A percentile compares a stretch with the other conserved stretches of the same genome.
Evolutionary conservation across 2,888 invertebrate species (phyloP).

Genomic region (Arenicola marina): DNA sequence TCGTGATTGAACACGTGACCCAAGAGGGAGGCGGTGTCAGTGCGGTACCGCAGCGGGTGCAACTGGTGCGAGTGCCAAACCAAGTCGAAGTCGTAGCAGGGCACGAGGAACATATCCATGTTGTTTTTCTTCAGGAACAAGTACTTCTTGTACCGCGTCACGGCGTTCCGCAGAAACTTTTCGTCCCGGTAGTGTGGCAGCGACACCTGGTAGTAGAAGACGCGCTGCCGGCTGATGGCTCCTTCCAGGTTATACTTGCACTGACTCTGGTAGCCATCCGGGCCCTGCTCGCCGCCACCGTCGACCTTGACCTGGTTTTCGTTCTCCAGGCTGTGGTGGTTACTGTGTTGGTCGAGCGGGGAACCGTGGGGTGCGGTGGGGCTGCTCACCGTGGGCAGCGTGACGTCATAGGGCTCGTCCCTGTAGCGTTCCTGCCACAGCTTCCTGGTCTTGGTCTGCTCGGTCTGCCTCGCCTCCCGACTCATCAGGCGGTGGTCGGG

Average conservation of each 20-base stretch:
- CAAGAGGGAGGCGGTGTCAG: slow-evolving; percentile 50
- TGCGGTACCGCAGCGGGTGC: slow-evolving; percentile 52
- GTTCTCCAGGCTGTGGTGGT: too few species aligned
- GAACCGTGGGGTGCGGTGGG: background rate
- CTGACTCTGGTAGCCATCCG: slow-evolving; percentile 18
- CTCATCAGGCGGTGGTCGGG: slow-evolving; percentile 60
- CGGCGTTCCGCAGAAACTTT: slow-evolving; percentile 60
- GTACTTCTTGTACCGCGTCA: slow-evolving; percentile 60
- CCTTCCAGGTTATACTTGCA: slow-evolving; percentile 59
- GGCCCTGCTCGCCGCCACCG: background rate
- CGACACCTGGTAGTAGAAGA: slow-evolving; percentile 64
- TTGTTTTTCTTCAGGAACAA: slow-evolving; percentile 61
- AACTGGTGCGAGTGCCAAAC: slow-evolving; percentile 65
- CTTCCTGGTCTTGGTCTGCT: slow-evolving; percentile 47
- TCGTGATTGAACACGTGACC: slow-evolving; percentile 62
- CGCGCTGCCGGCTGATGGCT: slow-evolving; percentile 61
- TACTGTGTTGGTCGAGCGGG: background rate
- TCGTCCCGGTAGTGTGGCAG: slow-evolving; percentile 63
- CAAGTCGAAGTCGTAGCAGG: slow-evolving; percentile 64
- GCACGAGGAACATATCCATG: slow-evolving; percentile 62
- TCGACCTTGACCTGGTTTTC: background rate
- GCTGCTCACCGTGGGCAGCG: slow-evolving; percentile 12
- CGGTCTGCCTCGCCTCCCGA: slow-evolving; percentile 56
- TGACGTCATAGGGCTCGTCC: slow-evolving; percentile 44
- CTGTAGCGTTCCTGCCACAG: slow-evolving; percentile 52